A percentile compares a stretch with the other conserved stretches of the same genome.
These are phyloP conservation scores for Limanda limanda DNA, from an alignment of 2,113 vertebrate genomes.

Conservation along the genomic window DNA sequence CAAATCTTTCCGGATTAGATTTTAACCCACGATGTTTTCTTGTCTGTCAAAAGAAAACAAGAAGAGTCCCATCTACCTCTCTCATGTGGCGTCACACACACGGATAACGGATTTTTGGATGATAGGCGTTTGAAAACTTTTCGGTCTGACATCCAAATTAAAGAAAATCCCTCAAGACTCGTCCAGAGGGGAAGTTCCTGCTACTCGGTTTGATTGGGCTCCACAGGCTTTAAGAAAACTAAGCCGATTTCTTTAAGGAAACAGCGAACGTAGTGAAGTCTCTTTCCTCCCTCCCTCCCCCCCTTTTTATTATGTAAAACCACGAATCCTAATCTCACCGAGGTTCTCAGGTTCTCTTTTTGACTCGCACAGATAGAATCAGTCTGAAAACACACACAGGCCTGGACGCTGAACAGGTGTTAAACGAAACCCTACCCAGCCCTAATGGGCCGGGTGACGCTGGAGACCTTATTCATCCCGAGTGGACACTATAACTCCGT, in stretches of 20 bases:
- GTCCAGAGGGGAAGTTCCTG: conserved; percentile 70
- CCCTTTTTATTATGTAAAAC: conserved; percentile 66
- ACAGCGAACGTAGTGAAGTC: conserved; percentile 64
- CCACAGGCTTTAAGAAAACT: conserved; percentile 72
- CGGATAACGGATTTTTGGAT: conserved; percentile 67
- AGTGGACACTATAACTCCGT: conserved; percentile 49
- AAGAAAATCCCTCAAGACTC: conserved; percentile 73
- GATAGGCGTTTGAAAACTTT: conserved; percentile 73
- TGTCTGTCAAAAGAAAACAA: conserved; percentile 32
- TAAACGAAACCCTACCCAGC: conserved; percentile 52
- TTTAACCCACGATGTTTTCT: conserved; percentile 29
- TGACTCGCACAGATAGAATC: conserved; percentile 33
- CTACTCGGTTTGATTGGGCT: conserved; percentile 80
- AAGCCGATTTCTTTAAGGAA: conserved; percentile 78
- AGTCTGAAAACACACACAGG: conserved; percentile 31
- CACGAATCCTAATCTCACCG: conserved; percentile 65
- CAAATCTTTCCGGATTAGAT: conserved; percentile 63
- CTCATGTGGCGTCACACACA: conserved; percentile 50
- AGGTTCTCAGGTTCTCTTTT: conserved; percentile 52
- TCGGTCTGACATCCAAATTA: conserved; percentile 76
- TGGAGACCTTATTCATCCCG: conserved; percentile 33
- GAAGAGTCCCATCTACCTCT: conserved; percentile 44
- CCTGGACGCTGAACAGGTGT: conserved; percentile 65
- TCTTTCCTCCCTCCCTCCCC: conserved; percentile 45
- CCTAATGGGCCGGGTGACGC: conserved; percentile 26